Percentiles rank a stretch among this genome's conserved stretches.
phyloP scores from a whole-genome alignment of 2,888 invertebrate genomes.

The Flexamia atlantica region DNA sequence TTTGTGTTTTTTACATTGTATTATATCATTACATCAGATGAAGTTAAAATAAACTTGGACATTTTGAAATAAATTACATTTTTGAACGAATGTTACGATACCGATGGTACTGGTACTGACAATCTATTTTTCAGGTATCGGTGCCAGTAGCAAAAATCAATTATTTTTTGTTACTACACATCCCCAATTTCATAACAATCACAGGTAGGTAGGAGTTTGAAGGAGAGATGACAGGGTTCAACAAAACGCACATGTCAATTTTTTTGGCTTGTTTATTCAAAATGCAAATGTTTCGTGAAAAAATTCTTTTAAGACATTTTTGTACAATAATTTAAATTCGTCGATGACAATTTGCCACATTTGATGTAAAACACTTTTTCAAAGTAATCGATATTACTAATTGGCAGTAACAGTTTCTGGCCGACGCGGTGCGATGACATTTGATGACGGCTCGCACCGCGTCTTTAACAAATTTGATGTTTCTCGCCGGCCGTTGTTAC shows the following conservation, averaged over 20 bases:
- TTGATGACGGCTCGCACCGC: conserved; percentile 31
- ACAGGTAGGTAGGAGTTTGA: no score
- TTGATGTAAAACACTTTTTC: conserved; percentile 58
- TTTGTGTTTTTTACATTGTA: no score
- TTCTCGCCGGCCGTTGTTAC: conserved; percentile 27
- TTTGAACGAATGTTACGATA: no score
- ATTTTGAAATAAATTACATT: no score
- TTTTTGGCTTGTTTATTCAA: conserved; percentile 72
- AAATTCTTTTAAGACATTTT: conserved; percentile 66
- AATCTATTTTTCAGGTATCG: no score
- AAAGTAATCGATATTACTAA: conserved; percentile 57
- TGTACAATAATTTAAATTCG: conserved; percentile 63
- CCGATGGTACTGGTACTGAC: no score
- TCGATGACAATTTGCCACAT: conserved; percentile 60
- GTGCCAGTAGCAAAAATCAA: no score
- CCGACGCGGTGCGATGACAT: conserved; percentile 12
- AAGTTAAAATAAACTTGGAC: no score
- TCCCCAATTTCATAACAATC: no score
- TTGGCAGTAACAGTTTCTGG: conserved; percentile 60
- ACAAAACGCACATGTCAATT: conserved; percentile 65
- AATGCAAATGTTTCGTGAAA: conserved; percentile 72
- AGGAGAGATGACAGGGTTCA: not conserved
- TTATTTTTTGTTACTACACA: no score
- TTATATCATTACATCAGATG: no score
- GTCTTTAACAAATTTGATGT: conserved; percentile 40